These are phyloP conservation scores for Mechanitis messenoides DNA, from an alignment of 2,888 invertebrate genomes.

Conservation along the genomic window DNA sequence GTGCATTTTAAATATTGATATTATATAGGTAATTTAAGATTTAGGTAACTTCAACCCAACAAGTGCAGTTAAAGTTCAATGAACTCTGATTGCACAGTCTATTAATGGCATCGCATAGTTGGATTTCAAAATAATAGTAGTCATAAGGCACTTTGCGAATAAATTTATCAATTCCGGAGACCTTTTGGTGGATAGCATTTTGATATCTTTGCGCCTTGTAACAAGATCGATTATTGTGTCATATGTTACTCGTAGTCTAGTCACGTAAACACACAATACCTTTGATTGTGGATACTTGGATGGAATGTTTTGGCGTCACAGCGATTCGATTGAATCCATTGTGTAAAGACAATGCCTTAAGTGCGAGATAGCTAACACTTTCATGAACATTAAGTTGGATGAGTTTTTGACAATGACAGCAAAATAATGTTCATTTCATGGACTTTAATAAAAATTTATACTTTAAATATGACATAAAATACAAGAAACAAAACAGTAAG, in stretches of 20 bases:
- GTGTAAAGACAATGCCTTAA: slow-evolving; percentile 38
- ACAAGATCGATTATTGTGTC: slow-evolving; percentile 23
- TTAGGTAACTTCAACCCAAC: not conserved
- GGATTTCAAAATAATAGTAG: slow-evolving; percentile 20
- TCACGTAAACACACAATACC: slow-evolving; percentile 44
- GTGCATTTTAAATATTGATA: no score
- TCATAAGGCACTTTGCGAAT: slow-evolving; percentile 14
- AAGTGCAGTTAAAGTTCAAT: not conserved
- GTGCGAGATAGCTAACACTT: slow-evolving; percentile 18
- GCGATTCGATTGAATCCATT: slow-evolving; percentile 41
- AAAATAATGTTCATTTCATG: not conserved
- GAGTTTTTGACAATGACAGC: slow-evolving; percentile 4
- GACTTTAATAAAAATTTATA: not conserved
- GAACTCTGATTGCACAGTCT: slow-evolving; percentile 3
- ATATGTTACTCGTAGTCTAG: slow-evolving; percentile 28
- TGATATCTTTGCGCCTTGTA: slow-evolving; percentile 1
- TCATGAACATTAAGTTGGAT: slow-evolving; percentile 6
- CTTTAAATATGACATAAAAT: no score
- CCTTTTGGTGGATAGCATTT: slow-evolving; percentile 10
- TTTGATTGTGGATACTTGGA: slow-evolving; percentile 39
- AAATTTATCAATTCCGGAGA: slow-evolving; percentile 7
- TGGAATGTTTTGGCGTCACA: slow-evolving; percentile 46
- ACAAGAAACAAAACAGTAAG: no score
- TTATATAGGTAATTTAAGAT: no score
- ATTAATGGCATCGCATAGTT: slow-evolving; percentile 8